These are phyloP conservation scores for Xiphophorus couchianus DNA, from an alignment of 2,113 vertebrate species.

Conservation along the genomic window DNA sequence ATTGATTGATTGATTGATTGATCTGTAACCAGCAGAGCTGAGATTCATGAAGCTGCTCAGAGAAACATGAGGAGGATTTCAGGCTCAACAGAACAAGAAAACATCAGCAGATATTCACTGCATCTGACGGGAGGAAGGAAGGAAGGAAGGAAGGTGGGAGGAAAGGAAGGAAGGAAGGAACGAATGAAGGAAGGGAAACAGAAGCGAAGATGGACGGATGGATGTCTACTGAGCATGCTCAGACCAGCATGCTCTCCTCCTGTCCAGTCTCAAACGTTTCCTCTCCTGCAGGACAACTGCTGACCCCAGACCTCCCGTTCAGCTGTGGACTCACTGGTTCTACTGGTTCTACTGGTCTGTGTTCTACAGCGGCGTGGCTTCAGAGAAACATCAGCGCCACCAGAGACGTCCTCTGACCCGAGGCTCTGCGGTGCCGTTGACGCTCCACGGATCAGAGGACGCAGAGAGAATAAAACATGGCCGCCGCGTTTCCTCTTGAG, in stretches of 20 bases:
- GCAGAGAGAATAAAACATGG: neutral
- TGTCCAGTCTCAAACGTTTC: too few relatives aligned
- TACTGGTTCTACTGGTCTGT: neutral
- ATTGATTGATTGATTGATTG: too few relatives aligned
- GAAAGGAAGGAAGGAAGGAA: too few relatives aligned
- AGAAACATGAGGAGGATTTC: neutral
- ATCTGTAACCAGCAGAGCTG: neutral
- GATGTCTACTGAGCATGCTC: too few relatives aligned
- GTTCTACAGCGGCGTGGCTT: slow-evolving; percentile 14
- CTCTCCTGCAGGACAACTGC: too few relatives aligned
- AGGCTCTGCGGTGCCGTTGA: slow-evolving; percentile 20
- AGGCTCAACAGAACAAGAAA: neutral
- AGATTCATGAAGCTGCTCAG: neutral
- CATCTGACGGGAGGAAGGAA: neutral
- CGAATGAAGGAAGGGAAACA: too few relatives aligned
- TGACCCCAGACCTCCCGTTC: too few relatives aligned
- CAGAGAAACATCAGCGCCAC: neutral
- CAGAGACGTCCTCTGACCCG: neutral
- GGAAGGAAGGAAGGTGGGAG: too few relatives aligned
- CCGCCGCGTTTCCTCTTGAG: neutral
- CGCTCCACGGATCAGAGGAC: slow-evolving; percentile 24
- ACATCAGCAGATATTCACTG: neutral
- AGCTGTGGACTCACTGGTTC: neutral
- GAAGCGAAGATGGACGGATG: too few relatives aligned
- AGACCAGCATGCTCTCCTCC: too few relatives aligned